Evolutionary conservation across 2,797 vertebrate genomes (phyloP).

Genomic region (Acrossocheilus wenchowensis): DNA sequence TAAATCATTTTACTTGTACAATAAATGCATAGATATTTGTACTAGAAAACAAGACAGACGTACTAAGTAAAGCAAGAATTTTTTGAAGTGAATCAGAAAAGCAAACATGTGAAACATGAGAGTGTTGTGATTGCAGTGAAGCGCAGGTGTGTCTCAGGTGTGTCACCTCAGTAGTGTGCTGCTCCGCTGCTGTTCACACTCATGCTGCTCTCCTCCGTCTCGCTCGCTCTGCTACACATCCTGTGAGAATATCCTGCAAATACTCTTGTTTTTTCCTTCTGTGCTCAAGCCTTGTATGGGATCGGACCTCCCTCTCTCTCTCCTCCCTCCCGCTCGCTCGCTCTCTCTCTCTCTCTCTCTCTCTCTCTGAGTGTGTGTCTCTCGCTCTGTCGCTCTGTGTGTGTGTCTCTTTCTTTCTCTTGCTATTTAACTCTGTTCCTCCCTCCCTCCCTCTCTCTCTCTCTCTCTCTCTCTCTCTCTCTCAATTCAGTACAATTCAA

Average conservation of each 20-base stretch:
- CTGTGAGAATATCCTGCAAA: conserved; percentile 80
- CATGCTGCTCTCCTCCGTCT: conserved; percentile 55
- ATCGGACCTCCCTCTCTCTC: conserved; percentile 56
- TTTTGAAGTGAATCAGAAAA: neutral
- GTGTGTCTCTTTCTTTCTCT: neutral
- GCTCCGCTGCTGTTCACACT: conserved; percentile 40
- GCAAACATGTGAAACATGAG: neutral
- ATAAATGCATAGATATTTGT: neutral
- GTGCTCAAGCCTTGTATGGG: conserved; percentile 75
- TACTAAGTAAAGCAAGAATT: neutral
- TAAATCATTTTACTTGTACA: neutral
- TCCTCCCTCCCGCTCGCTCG: neutral
- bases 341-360: neutral
- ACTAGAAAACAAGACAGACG: neutral
- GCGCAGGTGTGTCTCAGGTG: neutral
- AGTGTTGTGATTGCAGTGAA: neutral
- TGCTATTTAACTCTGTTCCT: no score
- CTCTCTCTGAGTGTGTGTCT: conserved; percentile 6
- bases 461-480: neutral
- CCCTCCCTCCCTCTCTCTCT: neutral
- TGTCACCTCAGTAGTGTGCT: conserved; percentile 50
- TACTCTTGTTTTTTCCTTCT: conserved; percentile 59
- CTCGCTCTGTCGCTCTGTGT: neutral
- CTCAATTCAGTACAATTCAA: neutral
- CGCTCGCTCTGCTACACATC: conserved; percentile 70